Evolutionary conservation across 2,888 invertebrate genomes (phyloP), one percentile per base, ranked within the genome.

Genomic region (Ornithoptera alexandrae): DNA sequence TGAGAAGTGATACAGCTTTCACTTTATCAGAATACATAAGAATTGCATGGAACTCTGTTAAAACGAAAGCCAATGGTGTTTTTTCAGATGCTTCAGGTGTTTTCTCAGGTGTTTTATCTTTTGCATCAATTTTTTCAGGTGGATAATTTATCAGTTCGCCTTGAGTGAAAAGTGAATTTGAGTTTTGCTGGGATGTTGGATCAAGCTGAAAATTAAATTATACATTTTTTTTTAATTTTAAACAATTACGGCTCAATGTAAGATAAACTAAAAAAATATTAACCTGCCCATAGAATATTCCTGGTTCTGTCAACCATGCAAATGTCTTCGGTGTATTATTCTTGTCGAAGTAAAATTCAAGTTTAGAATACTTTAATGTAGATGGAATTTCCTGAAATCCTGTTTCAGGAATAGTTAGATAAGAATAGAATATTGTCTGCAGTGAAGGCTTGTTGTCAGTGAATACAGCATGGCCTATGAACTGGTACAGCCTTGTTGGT

Each of bases 21-120:
- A 98, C 95, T 73, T 96, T 95, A 84, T 98, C 97, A 0, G 94
- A 90, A 84, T 96, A 98, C 75, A 98, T 95, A 17, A 98, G 91
- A 2, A 98, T 86, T 0, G 96, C 95, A 86, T 99, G 98, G 88
- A 98, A 98, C 85, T 98, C 96, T 0, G 98, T 98, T 66, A 98
- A 89, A 2, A 97, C 95, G 79, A 98, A 96, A 0, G 96, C 94
- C 57, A 96, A 89, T 0, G 98, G 96, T 1, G 93, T 89, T 5
- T 85, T 83, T 22, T 89, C 84, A 68, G 86, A 92, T 53, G 90
- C 86, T 74, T 85, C 92, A 72, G 30, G 30, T 30, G 79, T 75
- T 72, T 77, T 75, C 8, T 84, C 83, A 5, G 78, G 70, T 0
- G 92, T 63, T 30, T 84, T 81, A 12, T 87, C 81, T 71, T 86